Evolutionary conservation across 2,113 vertebrate species (phyloP).

Genomic region (Pseudorectes ferrugineus): DNA sequence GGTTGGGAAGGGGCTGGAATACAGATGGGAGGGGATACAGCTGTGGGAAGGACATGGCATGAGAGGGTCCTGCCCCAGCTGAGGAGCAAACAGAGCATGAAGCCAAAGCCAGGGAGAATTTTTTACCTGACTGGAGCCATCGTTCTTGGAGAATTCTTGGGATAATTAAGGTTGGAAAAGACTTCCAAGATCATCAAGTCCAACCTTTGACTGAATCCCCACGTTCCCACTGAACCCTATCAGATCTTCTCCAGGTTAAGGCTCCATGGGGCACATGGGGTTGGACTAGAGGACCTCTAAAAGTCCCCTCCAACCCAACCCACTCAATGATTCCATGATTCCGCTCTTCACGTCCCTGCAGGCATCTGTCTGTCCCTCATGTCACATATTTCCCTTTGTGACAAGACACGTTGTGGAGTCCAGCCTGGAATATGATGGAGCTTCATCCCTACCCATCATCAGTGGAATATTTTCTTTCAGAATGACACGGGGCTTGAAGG

Average conservation of each 20-base stretch:
- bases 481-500: not conserved
- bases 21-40: fast-evolving
- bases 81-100: not conserved
- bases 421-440: fast-evolving
- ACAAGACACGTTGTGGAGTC: not conserved
- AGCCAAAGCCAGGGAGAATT: not conserved
- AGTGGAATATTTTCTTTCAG: fast-evolving
- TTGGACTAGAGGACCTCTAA: not conserved
- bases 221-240: fast-evolving
- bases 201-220: not conserved
- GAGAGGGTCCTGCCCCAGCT: not conserved
- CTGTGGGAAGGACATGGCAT: fast-evolving
- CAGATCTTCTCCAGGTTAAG: not conserved
- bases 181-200: not conserved
- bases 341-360: not conserved
- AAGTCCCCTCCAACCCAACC: not conserved
- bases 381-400: not conserved
- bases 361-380: not conserved
- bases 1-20: not conserved
- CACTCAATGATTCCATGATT: not conserved
- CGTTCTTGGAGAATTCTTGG: not conserved
- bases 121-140: not conserved
- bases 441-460: not conserved
- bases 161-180: not conserved
- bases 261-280: fast-evolving